A percentile compares a stretch with the other conserved stretches of the same genome.
These are phyloP conservation scores for Drosophila ananassae DNA, from an alignment of 1,140 invertebrate genomes.

Conservation along the genomic window DNA sequence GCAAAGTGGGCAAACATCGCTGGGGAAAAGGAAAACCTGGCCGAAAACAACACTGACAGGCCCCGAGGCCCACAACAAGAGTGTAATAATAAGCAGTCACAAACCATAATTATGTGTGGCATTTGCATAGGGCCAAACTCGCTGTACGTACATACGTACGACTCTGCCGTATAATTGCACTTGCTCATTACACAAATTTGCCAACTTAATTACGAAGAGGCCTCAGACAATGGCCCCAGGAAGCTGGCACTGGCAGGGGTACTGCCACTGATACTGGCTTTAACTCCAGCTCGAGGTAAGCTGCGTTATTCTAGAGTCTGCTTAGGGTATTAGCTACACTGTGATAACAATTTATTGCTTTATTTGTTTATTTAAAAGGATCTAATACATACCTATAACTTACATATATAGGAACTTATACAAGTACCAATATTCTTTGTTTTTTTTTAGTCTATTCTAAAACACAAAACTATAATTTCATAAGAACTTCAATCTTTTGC, in stretches of 20 bases:
- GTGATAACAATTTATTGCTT: neutral
- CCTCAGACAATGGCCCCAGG: conserved; percentile 58
- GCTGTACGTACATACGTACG: neutral
- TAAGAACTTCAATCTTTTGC: too few species aligned
- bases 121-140: conserved; percentile 58
- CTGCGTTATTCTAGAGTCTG: conserved; percentile 17
- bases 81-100: conserved; percentile 28
- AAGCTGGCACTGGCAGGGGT: conserved; percentile 23
- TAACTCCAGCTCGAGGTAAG: conserved; percentile 11
- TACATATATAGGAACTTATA: too few species aligned
- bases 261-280: conserved; percentile 10
- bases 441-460: too few species aligned
- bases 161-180: conserved; percentile 55
- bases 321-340: conserved; percentile 13
- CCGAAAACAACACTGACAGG: conserved; percentile 53
- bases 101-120: conserved; percentile 65
- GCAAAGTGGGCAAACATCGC: conserved; percentile 34
- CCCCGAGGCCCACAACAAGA: conserved; percentile 34
- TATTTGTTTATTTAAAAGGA: too few species aligned
- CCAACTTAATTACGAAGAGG: conserved; percentile 73
- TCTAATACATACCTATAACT: too few species aligned
- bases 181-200: conserved; percentile 74
- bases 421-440: too few species aligned
- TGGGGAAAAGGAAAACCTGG: conserved; percentile 33
- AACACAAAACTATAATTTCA: too few species aligned